Evolutionary conservation across 2,797 vertebrate species (phyloP).

Genomic region (Pagetopsis macropterus): DNA sequence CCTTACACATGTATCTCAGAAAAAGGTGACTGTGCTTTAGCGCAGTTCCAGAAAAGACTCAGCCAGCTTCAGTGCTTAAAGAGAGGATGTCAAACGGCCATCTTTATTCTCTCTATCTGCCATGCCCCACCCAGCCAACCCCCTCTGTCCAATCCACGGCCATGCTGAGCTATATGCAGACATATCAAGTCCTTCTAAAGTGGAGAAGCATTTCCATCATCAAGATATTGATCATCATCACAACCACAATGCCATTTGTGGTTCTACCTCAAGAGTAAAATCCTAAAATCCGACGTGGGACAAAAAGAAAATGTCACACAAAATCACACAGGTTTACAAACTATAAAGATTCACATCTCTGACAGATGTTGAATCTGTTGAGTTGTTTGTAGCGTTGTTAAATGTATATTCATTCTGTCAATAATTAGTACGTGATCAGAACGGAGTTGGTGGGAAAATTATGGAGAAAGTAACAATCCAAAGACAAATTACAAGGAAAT

Average conservation of each 20-base stretch:
- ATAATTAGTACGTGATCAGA: conserved; percentile 18
- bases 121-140: conserved; percentile 62
- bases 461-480: conserved; percentile 10
- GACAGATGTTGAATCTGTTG: conserved; percentile 16
- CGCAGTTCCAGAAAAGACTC: conserved; percentile 40
- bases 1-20: conserved; percentile 46
- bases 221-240: conserved; percentile 58
- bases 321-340: conserved; percentile 64
- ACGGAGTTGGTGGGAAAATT: conserved; percentile 2
- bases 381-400: conserved; percentile 7
- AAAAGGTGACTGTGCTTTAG: conserved; percentile 70
- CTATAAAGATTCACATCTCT: conserved; percentile 18
- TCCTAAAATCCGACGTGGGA: conserved; percentile 81
- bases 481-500: neutral
- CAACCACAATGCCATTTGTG: conserved; percentile 77
- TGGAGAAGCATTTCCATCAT: conserved; percentile 64
- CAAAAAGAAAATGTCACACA: conserved; percentile 72
- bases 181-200: conserved; percentile 65
- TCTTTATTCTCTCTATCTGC: conserved; percentile 42
- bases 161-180: conserved; percentile 73
- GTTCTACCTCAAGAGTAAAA: conserved; percentile 87
- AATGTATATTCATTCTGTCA: conserved; percentile 10
- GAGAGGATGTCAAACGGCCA: conserved; percentile 34
- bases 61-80: conserved; percentile 45
- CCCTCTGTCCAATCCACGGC: conserved; percentile 46